Conservation (phyloP, 2,113 vertebrate genomes). For the Dolichotis patagonum region DNA sequence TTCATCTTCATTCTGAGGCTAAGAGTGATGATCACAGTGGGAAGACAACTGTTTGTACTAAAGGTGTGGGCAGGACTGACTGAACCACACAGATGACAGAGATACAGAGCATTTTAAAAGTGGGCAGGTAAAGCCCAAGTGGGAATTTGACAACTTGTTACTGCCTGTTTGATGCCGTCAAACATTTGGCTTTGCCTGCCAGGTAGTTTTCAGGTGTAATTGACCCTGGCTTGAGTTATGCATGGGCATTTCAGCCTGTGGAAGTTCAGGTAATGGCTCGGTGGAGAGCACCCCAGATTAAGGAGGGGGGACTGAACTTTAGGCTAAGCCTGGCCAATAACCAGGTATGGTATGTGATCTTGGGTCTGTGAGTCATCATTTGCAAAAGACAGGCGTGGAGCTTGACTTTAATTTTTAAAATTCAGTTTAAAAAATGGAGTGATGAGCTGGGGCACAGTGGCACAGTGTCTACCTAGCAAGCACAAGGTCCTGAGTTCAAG, state of each 20-base stretch:
- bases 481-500: no score
- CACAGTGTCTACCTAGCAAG: no score
- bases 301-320: not conserved
- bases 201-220: not conserved
- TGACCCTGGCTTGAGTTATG: not conserved
- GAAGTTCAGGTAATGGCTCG: not conserved
- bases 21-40: not conserved
- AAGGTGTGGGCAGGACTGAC: not conserved
- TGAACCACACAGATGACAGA: not conserved
- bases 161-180: not conserved
- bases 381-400: not conserved
- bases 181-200: constrained; percentile 13
- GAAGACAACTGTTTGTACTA: not conserved
- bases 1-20: not conserved
- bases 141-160: constrained; percentile 4
- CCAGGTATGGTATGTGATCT: not conserved
- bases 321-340: not conserved
- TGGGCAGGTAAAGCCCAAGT: not conserved
- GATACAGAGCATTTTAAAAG: not conserved
- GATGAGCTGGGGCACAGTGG: no score
- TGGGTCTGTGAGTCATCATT: not conserved
- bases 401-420: constrained; percentile 29
- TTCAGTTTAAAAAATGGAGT: constrained; percentile 11
- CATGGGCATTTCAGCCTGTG: not conserved
- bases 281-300: not conserved